Evolutionary conservation across 2,888 invertebrate species (phyloP).

Genomic region (Diarsia rubi): DNA sequence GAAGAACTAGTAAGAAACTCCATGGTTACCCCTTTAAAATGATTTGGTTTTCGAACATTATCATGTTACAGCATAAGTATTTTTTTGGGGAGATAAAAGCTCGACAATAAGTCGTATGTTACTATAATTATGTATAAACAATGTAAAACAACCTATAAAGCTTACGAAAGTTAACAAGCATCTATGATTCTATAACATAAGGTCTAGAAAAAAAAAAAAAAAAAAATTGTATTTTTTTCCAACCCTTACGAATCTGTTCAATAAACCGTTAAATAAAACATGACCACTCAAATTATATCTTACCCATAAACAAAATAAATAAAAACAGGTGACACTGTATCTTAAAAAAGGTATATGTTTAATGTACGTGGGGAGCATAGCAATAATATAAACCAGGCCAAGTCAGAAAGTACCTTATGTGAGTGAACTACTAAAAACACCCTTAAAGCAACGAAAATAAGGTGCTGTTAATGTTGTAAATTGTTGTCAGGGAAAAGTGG

Average conservation of each 20-base stretch:
- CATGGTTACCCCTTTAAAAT: too few species aligned
- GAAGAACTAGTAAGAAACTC: too few species aligned
- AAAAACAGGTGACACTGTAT: conserved; percentile 39
- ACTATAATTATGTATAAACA: too few species aligned
- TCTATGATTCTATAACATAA: too few species aligned
- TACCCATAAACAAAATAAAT: conserved; percentile 37
- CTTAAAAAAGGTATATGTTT: conserved; percentile 44
- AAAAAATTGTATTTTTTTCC: neutral
- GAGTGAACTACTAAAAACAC: conserved; percentile 1
- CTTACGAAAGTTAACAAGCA: too few species aligned
- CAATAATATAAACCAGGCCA: neutral
- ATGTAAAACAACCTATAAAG: too few species aligned
- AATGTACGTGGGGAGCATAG: conserved; percentile 38
- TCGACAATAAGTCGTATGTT: too few species aligned
- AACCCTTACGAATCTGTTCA: neutral
- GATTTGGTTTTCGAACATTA: too few species aligned
- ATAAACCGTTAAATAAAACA: neutral
- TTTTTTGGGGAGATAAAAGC: too few species aligned
- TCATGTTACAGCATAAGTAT: neutral
- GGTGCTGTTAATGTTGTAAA: neutral
- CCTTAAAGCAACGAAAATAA: neutral
- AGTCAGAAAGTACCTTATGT: neutral
- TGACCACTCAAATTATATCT: neutral
- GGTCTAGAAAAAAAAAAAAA: too few species aligned
- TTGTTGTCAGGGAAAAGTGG: neutral